Conservation (phyloP, 2,113 vertebrate genomes). For the Puntigrus tetrazona region DNA sequence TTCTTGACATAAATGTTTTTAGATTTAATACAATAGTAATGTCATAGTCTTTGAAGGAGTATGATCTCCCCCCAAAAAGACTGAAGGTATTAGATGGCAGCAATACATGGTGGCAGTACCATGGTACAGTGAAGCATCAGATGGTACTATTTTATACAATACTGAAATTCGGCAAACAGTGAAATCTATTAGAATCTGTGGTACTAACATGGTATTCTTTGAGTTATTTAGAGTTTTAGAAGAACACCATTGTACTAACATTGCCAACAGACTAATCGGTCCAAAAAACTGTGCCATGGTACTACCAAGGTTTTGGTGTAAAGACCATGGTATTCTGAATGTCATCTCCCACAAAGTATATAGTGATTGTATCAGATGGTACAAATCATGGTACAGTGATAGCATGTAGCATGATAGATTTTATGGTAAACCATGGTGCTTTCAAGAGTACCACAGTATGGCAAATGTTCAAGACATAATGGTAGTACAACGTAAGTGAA, state of each 20-base stretch:
- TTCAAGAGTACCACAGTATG: background rate
- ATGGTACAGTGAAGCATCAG: background rate
- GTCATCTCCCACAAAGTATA: background rate
- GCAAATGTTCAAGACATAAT: background rate
- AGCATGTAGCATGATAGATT: no score
- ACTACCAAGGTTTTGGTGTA: background rate
- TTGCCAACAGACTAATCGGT: background rate
- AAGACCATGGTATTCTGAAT: background rate
- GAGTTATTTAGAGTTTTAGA: no score
- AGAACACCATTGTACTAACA: background rate
- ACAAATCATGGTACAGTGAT: background rate
- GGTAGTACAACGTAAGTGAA: background rate
- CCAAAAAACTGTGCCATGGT: background rate
- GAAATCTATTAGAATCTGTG: no score
- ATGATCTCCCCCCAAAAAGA: background rate
- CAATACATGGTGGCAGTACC: background rate
- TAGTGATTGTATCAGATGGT: background rate
- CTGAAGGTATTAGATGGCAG: background rate
- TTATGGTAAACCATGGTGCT: background rate
- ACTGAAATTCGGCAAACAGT: background rate
- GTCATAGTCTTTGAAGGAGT: background rate
- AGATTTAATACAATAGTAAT: background rate
- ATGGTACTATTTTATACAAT: background rate
- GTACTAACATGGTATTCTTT: no score
- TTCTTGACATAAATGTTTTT: background rate